Base-by-base conservation (phyloP, 2,797 vertebrate species). In the Macropodus opercularis region DNA sequence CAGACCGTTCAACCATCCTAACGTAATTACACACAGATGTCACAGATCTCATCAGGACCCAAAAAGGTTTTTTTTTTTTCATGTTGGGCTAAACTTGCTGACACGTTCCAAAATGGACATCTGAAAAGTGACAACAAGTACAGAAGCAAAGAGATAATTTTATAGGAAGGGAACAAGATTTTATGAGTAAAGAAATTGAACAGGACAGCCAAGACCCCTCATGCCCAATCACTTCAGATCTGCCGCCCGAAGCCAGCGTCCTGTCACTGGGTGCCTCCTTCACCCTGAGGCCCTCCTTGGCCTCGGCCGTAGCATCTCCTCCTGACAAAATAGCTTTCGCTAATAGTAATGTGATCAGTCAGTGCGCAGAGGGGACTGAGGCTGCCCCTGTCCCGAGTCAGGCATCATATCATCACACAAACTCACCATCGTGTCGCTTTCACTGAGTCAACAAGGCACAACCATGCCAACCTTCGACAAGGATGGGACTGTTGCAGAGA, bases 321-420 rank as follows among this genome's bases (percentile, higher is more conserved):
- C 72, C 79, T 88, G 89, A 85, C 88, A 88, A 69, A 79, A 72
- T 14, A 72, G 79, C 77, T 86, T 75, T 64, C 52, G 39, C 72
- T 84, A 74, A 87, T 83, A 79, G 81, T 90, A 89, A 90, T 86
- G 85, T 83, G 85, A 89, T 88, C 75, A 80, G 90, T 90, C 90
- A 90, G 77, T 51, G 70, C 69, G 63, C 77, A 77, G 79, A 83
- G 82, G 70, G 77, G 70, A 79, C 67, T 22, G 69, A 82, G 70
- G 70, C 78, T 56, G 72, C 65, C 73, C 74, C 59, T 66, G 75
- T 87, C 84, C 80, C 41, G 42, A 77, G 52, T 65, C 54, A 82
- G 81, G 86, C 80, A 72, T 86, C 81, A 77, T 80, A 77, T 86
- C 84, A 77, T 86, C 84, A 49, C 65, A 79, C 79, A 79, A 77